Percentiles rank a stretch among this genome's conserved stretches.
These are phyloP conservation scores for Nerophis lumbriciformis DNA, from an alignment of 2,113 vertebrate genomes.

Conservation along the genomic window DNA sequence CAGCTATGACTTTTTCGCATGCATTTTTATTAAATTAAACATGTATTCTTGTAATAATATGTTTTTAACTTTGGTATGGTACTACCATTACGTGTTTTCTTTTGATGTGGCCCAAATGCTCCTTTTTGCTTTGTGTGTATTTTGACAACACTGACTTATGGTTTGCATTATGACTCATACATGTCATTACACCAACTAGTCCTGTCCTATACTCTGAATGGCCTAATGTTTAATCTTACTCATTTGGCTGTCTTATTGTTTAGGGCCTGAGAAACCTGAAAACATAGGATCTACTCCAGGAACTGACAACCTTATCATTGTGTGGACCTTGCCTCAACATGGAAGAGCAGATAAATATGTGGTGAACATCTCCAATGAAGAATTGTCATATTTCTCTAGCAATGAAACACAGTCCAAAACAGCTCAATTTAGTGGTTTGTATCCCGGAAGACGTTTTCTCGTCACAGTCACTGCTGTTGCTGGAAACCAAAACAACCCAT, in stretches of 20 bases:
- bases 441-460: conserved; percentile 33
- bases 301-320: conserved; percentile 24
- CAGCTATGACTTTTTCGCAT: too few relatives aligned
- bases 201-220: neutral
- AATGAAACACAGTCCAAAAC: fast-evolving
- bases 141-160: too few relatives aligned
- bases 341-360: conserved; percentile 19
- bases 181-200: too few relatives aligned
- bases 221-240: neutral
- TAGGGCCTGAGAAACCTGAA: conserved; percentile 41
- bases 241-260: neutral
- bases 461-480: conserved; percentile 45
- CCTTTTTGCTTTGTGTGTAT: too few relatives aligned
- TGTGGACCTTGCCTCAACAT: conserved; percentile 24
- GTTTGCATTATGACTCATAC: too few relatives aligned
- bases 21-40: too few relatives aligned
- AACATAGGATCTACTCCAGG: neutral
- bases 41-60: too few relatives aligned
- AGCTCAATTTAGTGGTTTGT: conserved; percentile 2
- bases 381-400: fast-evolving
- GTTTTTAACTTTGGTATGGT: too few relatives aligned
- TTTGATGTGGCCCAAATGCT: too few relatives aligned
- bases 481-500: neutral
- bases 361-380: conserved; percentile 12
- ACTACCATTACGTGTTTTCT: too few relatives aligned